phyloP scores from a whole-genome alignment of 2,888 invertebrate genomes.

The Sinohyriopsis cumingii region DNA sequence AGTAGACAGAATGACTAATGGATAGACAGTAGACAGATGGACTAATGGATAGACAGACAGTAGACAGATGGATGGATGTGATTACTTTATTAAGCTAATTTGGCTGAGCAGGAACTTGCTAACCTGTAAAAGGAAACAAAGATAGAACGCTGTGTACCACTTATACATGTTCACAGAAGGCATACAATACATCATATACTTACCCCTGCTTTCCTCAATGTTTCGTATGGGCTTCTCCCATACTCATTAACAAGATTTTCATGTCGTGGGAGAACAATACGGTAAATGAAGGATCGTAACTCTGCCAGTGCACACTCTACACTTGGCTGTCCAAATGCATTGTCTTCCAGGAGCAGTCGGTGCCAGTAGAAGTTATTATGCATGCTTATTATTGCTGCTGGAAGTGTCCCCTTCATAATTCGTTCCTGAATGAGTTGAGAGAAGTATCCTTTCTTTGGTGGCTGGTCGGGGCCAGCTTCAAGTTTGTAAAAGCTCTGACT shows the following conservation, averaged over 20 bases:
- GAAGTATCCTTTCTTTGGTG: conserved; percentile 38
- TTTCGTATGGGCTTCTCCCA: conserved; percentile 54
- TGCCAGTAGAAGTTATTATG: conserved; percentile 66
- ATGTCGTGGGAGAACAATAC: conserved; percentile 54
- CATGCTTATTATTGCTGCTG: conserved; percentile 56
- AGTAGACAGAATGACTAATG: too few relatives aligned
- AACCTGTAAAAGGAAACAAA: too few relatives aligned
- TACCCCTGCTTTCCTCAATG: conserved; percentile 43
- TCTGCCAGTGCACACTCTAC: conserved; percentile 52
- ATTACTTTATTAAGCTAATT: too few relatives aligned
- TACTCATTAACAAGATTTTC: conserved; percentile 60
- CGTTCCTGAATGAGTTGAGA: conserved; percentile 49
- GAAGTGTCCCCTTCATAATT: conserved; percentile 43
- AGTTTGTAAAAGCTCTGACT: conserved; percentile 59
- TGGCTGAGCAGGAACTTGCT: too few relatives aligned
- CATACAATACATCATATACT: conserved; percentile 5
- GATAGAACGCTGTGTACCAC: too few relatives aligned
- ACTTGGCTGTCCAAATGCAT: conserved; percentile 41
- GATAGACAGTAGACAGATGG: too few relatives aligned
- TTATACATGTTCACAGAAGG: too few relatives aligned
- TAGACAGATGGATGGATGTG: too few relatives aligned
- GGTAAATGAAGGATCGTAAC: conserved; percentile 58
- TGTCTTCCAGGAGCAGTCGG: conserved; percentile 57
- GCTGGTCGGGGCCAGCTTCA: conserved; percentile 18
- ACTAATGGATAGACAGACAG: too few relatives aligned